Conservation (phyloP, 2,113 vertebrate genomes). For the Ascaphus truei region DNA sequence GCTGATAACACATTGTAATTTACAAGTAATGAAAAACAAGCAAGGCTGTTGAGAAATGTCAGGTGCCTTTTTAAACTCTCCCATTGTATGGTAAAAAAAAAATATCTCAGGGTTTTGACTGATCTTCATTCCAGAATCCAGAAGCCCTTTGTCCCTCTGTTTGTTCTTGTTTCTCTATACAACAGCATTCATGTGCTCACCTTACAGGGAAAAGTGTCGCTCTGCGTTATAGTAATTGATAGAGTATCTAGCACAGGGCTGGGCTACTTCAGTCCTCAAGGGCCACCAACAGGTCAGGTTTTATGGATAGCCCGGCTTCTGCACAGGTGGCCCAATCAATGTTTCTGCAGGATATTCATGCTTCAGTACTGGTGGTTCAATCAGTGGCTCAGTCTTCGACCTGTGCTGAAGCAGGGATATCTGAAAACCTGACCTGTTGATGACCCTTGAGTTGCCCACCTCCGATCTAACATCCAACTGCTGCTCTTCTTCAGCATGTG, state of each 20-base stretch:
- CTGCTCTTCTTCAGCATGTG: no score
- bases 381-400: no score
- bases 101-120: constrained; percentile 25
- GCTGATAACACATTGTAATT: constrained; percentile 24
- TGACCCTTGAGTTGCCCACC: no score
- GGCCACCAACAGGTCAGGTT: no score
- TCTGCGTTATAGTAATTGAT: constrained; percentile 7
- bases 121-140: constrained; percentile 22
- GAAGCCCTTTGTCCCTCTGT: constrained; percentile 9
- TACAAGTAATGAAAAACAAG: constrained; percentile 30
- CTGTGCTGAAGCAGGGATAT: no score
- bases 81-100: constrained; percentile 33
- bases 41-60: constrained; percentile 20
- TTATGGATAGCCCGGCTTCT: no score
- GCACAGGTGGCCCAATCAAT: no score
- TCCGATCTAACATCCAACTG: no score
- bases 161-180: constrained; percentile 14
- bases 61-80: constrained; percentile 12
- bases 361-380: no score
- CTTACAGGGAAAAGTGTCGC: not conserved
- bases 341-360: no score
- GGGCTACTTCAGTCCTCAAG: no score
- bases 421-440: no score
- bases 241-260: not conserved
- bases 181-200: not conserved